A percentile compares a stretch with the other conserved stretches of the same genome.
Evolutionary conservation across 2,113 vertebrate species (phyloP).

Genomic region (Micromys minutus): DNA sequence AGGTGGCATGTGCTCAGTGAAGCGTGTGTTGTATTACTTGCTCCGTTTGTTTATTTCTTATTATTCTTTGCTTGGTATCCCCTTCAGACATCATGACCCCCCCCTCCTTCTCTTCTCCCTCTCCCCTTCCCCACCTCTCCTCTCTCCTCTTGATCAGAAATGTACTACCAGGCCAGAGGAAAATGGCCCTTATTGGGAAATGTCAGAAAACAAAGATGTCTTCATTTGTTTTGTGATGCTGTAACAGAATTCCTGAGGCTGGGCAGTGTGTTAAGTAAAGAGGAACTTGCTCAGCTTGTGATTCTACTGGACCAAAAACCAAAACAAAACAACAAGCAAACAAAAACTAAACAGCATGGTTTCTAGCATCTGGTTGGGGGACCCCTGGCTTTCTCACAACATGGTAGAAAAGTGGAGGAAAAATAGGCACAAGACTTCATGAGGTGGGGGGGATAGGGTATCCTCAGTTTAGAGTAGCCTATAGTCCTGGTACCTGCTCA

Average conservation of each 20-base stretch:
- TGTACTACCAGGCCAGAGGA: neutral
- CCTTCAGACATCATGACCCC: neutral
- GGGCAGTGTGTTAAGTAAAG: neutral
- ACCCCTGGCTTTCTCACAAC: neutral
- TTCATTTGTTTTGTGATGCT: neutral
- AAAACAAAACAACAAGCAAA: too few relatives aligned
- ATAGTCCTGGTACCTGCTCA: too few relatives aligned
- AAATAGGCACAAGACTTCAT: neutral
- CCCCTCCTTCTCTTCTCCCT: neutral
- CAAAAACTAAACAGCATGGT: neutral
- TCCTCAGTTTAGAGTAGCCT: neutral
- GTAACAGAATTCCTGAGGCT: neutral
- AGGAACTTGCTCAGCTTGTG: neutral
- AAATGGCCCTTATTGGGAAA: neutral
- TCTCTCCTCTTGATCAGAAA: neutral
- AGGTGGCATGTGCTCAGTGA: neutral
- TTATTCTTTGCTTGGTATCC: neutral
- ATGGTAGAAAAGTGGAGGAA: neutral
- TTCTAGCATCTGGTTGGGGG: neutral
- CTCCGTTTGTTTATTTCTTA: neutral
- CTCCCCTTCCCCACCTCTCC: neutral
- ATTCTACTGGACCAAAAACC: neutral
- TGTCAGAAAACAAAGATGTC: neutral
- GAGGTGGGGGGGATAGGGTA: too few relatives aligned
- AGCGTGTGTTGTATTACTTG: neutral